A percentile compares a stretch with the other conserved stretches of the same genome.
These are phyloP conservation scores for Dicentrarchus labrax DNA, from an alignment of 2,113 vertebrate species.

Conservation along the genomic window DNA sequence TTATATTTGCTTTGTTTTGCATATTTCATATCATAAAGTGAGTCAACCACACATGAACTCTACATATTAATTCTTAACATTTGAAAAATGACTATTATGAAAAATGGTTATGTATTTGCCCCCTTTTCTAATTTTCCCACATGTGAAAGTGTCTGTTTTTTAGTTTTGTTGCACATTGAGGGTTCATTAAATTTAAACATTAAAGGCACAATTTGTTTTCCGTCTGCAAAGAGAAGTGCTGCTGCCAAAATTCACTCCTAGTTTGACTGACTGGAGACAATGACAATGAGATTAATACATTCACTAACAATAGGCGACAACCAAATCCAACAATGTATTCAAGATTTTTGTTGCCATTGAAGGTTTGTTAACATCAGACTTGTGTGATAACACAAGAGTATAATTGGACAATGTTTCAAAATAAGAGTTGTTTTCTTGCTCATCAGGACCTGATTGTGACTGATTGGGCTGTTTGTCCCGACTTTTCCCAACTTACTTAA, in stretches of 20 bases:
- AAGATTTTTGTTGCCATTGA: not conserved
- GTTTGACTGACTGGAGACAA: constrained; percentile 24
- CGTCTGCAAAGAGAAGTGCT: not conserved
- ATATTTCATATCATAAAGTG: constrained; percentile 6
- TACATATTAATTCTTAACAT: constrained; percentile 1
- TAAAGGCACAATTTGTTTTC: constrained; percentile 18
- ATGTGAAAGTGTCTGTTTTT: not conserved
- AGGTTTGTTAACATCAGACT: not conserved
- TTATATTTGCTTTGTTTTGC: constrained; percentile 33
- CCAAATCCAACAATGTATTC: not conserved
- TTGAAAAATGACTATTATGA: not conserved
- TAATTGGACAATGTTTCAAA: constrained; percentile 17
- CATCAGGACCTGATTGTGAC: constrained; percentile 30
- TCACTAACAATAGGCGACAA: not conserved
- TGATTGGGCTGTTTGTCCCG: constrained; percentile 10
- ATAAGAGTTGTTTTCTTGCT: not conserved
- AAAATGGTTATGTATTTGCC: not conserved
- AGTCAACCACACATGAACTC: constrained; percentile 10
- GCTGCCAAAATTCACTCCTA: not conserved
- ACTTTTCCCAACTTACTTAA: constrained; percentile 22
- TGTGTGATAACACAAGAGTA: not conserved
- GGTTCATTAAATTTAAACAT: constrained; percentile 6
- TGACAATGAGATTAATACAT: not conserved
- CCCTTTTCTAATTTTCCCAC: not conserved
- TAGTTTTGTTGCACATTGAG: not conserved